Percentiles rank a stretch among this genome's conserved stretches.
Evolutionary conservation across 2,888 invertebrate species (phyloP).

Genomic region (Smittia sp.): DNA sequence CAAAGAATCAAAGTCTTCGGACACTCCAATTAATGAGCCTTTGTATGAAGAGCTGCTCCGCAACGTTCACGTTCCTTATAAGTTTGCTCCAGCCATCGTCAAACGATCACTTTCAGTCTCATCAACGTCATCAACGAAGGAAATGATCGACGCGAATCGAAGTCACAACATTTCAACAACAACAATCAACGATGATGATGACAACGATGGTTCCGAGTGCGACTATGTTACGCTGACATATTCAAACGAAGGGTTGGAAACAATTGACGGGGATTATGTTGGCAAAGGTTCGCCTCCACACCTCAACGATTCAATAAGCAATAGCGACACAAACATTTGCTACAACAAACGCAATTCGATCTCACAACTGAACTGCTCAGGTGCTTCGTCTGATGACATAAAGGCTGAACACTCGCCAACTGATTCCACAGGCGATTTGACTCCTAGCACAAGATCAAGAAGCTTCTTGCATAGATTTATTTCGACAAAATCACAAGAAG

Average conservation of each 20-base stretch:
- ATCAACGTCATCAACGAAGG: constrained; percentile 26
- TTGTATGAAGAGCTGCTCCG: constrained; percentile 52
- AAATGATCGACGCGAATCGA: not conserved
- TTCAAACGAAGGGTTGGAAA: constrained; percentile 48
- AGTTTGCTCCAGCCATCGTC: constrained; percentile 49
- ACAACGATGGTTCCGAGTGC: constrained; percentile 47
- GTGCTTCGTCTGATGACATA: constrained; percentile 25
- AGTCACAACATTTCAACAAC: not conserved
- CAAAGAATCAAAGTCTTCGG: not conserved
- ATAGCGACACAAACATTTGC: constrained; percentile 1
- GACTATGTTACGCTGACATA: constrained; percentile 53
- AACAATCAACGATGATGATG: constrained; percentile 17
- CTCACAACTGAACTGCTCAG: not conserved
- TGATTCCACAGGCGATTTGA: not conserved
- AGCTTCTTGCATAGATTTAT: constrained; percentile 32
- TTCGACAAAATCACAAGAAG: constrained; percentile 1
- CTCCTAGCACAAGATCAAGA: not conserved
- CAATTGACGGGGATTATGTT: constrained; percentile 45
- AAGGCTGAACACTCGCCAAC: not conserved
- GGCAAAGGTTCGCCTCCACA: not conserved
- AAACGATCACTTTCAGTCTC: constrained; percentile 38
- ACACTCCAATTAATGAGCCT: constrained; percentile 46
- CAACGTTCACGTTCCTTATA: constrained; percentile 54
- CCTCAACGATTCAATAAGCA: not conserved
- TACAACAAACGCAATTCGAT: constrained; percentile 24